Base-by-base conservation (phyloP, 2,888 invertebrate species). In the Caenorhabditis sp. region DNA sequence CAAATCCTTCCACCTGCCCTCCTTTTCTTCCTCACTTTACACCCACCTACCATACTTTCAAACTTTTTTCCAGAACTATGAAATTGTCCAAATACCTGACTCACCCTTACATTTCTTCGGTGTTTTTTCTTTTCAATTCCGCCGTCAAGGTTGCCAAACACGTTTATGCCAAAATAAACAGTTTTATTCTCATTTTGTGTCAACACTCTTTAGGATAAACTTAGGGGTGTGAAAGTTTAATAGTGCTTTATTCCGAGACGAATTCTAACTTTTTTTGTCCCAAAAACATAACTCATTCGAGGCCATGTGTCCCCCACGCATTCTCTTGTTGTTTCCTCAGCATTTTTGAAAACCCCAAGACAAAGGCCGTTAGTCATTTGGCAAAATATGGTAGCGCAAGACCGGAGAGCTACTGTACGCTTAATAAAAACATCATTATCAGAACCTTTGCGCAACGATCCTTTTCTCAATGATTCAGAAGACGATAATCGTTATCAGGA, bases 121-220 rank as follows among this genome's bases (percentile, higher is more conserved):
- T 52, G 46, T 55, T 68, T 56, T 66, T 68, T 58, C 45, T 59
- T 45, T 59, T 50, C 39, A 58, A 50, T 58, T 68, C 58, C 17
- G 43, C 39, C 70, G 59, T 70, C 70, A 70, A 70, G 70, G 70
- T 70, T 70, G 70, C 59, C 35, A 70, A 70, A 70, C 70, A 59
- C 59, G 70, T 70, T 70, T 70, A 70, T 70, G 59, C 59, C 70
- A 70, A 70, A 70, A 70, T 70, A 70, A 70, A 70, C 59, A 70
- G 70, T 70, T 70, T 70, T 53, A 59, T 59, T 59, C 70, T 55
- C 37, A 66, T 46, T 59, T n/a, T 58, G 52, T 50, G 58, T 58
- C 68, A 58, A 68, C 68, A 58, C 32, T 48, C 17, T 37, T 41
- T 32, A 32, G 58, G 59, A 37, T 45, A 39, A 43, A 32, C 53